phyloP scores from a whole-genome alignment of 2,888 invertebrate genomes.

The Torymus aiolomorphi region DNA sequence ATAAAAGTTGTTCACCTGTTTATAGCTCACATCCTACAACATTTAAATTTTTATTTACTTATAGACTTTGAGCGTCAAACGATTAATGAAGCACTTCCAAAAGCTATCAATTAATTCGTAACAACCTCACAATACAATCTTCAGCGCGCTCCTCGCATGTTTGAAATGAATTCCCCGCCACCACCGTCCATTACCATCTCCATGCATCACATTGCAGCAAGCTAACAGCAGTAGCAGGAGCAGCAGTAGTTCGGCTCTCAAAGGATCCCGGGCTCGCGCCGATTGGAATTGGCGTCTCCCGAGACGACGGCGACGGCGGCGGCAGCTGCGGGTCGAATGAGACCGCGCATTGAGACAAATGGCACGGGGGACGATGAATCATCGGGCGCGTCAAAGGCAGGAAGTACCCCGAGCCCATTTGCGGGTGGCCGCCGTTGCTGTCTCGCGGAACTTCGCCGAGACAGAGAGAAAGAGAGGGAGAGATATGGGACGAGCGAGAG shows the following conservation, averaged over 20 bases:
- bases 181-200: no score
- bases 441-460: slow-evolving; percentile 57
- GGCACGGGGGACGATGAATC: slow-evolving; percentile 68
- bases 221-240: not conserved
- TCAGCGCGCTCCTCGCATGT: no score
- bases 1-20: no score
- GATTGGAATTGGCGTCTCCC: slow-evolving; percentile 67
- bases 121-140: no score
- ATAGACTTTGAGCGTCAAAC: no score
- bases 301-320: slow-evolving; percentile 45
- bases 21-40: no score
- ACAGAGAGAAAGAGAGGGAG: slow-evolving; percentile 30
- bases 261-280: slow-evolving; percentile 60
- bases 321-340: slow-evolving; percentile 58
- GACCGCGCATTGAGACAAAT: slow-evolving; percentile 70
- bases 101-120: no score
- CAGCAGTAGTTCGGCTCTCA: slow-evolving; percentile 29
- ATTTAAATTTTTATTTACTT: no score
- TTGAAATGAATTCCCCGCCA: no score
- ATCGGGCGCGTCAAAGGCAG: slow-evolving; percentile 67
- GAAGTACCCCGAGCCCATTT: slow-evolving; percentile 60
- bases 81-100: no score
- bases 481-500: slow-evolving; percentile 27
- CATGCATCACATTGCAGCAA: no score
- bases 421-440: not conserved